phyloP scores from a whole-genome alignment of 35 echinoderm and acorn worm genomes.

The Ophioderma brevispina region DNA sequence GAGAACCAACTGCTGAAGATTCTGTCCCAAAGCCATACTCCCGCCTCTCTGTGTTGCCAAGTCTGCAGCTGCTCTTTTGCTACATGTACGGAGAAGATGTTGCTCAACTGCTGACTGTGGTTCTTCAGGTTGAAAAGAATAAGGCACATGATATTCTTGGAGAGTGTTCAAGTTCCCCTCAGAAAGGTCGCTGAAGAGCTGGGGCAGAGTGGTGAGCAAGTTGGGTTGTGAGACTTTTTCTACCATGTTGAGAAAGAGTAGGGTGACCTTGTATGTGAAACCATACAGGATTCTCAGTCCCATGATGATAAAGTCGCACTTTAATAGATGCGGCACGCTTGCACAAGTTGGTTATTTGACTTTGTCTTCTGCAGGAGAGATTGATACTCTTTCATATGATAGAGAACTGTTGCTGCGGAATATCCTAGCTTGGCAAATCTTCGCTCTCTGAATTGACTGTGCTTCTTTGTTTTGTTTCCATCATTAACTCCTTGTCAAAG shows the following conservation, averaged over 20 bases:
- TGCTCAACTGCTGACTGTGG: constrained; percentile 1
- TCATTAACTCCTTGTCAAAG: constrained; percentile 26
- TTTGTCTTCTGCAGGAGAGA: background rate
- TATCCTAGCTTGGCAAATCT: constrained; percentile 12
- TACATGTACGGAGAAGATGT: background rate
- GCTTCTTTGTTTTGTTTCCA: constrained; percentile 24
- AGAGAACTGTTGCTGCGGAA: constrained; percentile 12
- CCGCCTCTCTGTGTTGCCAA: constrained; percentile 25
- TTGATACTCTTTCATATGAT: constrained; percentile 5
- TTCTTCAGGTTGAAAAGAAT: constrained; percentile 1
- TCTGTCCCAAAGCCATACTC: constrained; percentile 7
- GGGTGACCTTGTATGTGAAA: constrained; percentile 20
- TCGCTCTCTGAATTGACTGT: constrained; percentile 29
- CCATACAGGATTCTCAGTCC: background rate
- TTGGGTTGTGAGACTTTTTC: constrained; percentile 1
- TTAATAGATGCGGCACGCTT: background rate
- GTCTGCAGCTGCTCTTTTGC: constrained; percentile 3
- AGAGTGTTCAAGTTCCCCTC: background rate
- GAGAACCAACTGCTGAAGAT: background rate
- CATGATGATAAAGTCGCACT: background rate
- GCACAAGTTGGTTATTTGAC: constrained; percentile 17
- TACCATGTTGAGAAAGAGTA: constrained; percentile 25
- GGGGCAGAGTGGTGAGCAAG: background rate
- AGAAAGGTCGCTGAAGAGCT: background rate
- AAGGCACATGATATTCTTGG: background rate